Percentiles rank a stretch among this genome's conserved stretches.
These are phyloP conservation scores for Alethe diademata DNA, from an alignment of 2,113 vertebrate species.

Conservation along the genomic window DNA sequence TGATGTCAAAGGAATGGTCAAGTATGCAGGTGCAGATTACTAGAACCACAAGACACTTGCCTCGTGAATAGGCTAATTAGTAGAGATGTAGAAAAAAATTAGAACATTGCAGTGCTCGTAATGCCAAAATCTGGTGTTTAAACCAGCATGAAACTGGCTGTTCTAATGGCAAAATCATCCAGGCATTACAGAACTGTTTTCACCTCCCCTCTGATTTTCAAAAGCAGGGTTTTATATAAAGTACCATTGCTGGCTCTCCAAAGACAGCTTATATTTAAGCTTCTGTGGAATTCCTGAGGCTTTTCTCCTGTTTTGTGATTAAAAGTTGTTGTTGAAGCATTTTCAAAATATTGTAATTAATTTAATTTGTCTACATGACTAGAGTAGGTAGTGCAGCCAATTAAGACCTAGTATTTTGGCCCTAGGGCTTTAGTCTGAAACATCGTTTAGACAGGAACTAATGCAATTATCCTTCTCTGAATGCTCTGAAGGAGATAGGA, in stretches of 20 bases:
- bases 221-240: neutral
- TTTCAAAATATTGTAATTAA: conserved; percentile 58
- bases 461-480: conserved; percentile 69
- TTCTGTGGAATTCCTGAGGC: neutral
- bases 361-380: conserved; percentile 58
- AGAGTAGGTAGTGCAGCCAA: neutral
- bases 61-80: conserved; percentile 26
- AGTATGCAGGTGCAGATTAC: conserved; percentile 37
- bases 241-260: neutral
- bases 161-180: neutral
- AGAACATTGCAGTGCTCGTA: neutral
- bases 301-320: neutral
- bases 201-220: neutral
- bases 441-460: conserved; percentile 50
- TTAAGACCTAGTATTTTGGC: conserved; percentile 35
- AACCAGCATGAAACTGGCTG: neutral
- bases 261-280: neutral
- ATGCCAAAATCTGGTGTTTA: conserved; percentile 16
- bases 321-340: conserved; percentile 32
- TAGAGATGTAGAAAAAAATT: neutral
- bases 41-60: neutral
- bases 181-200: neutral
- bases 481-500: conserved; percentile 47
- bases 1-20: neutral
- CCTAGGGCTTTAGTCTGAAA: conserved; percentile 29